These are phyloP conservation scores for Parnassius smintheus DNA, from an alignment of 2,888 invertebrate species.

Conservation along the genomic window DNA sequence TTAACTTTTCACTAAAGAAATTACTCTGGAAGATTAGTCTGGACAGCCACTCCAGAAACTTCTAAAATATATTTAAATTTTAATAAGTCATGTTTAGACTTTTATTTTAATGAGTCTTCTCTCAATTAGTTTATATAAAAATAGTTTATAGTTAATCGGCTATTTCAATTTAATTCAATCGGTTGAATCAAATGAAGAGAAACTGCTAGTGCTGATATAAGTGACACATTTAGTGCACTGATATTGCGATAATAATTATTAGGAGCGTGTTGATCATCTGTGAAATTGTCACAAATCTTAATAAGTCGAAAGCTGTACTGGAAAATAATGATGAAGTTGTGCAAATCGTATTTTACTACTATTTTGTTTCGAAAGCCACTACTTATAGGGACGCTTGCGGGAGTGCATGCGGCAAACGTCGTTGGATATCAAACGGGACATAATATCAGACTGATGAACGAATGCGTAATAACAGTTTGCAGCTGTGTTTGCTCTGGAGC, in stretches of 20 bases:
- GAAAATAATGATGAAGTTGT: constrained; percentile 4
- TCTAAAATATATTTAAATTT: too few relatives aligned
- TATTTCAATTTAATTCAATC: too few relatives aligned
- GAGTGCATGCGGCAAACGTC: constrained; percentile 17
- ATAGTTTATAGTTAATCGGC: too few relatives aligned
- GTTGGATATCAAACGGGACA: constrained; percentile 26
- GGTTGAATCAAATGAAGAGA: background rate
- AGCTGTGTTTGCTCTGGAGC: constrained; percentile 53
- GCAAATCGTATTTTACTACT: constrained; percentile 7
- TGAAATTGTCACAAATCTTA: constrained; percentile 25
- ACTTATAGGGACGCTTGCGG: constrained; percentile 1
- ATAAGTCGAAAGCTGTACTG: constrained; percentile 12
- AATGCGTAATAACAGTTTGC: constrained; percentile 40
- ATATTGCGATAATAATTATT: constrained; percentile 18
- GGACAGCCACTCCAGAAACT: too few relatives aligned
- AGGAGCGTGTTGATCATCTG: constrained; percentile 9
- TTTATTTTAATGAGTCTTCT: too few relatives aligned
- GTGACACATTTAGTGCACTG: constrained; percentile 9
- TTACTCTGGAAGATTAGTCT: too few relatives aligned
- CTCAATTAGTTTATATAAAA: too few relatives aligned
- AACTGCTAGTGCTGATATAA: background rate
- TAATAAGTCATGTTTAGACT: too few relatives aligned
- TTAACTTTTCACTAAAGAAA: too few relatives aligned
- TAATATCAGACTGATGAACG: constrained; percentile 23
- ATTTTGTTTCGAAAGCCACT: constrained; percentile 13